These are phyloP conservation scores for Chelonus insularis DNA, from an alignment of 1,140 invertebrate genomes.

Conservation along the genomic window DNA sequence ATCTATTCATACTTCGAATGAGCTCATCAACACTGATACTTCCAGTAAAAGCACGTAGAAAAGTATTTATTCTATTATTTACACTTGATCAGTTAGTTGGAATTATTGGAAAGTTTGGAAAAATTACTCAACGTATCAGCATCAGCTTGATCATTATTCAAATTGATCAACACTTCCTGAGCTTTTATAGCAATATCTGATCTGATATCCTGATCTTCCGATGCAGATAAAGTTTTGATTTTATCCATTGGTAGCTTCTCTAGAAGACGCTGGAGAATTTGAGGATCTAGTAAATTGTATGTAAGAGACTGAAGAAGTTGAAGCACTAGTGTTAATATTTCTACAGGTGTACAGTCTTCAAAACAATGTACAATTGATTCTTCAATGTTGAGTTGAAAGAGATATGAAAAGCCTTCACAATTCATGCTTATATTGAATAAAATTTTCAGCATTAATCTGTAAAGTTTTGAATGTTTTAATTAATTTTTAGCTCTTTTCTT, in stretches of 20 bases:
- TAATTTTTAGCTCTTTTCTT: too few species aligned
- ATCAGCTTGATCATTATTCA: constrained; percentile 1
- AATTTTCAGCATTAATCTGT: constrained; percentile 49
- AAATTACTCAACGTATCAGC: background rate
- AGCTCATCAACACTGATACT: too few species aligned
- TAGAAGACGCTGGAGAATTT: constrained; percentile 24
- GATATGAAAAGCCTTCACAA: constrained; percentile 40
- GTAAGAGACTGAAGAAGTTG: constrained; percentile 50
- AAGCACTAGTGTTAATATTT: constrained; percentile 43
- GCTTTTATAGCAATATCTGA: background rate
- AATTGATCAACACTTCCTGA: background rate
- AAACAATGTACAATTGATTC: constrained; percentile 38
- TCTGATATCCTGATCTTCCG: constrained; percentile 2
- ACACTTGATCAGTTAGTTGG: too few species aligned
- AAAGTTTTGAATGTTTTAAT: too few species aligned
- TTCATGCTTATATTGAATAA: constrained; percentile 55
- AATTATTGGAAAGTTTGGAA: too few species aligned
- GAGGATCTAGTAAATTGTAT: constrained; percentile 37
- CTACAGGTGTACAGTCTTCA: constrained; percentile 31
- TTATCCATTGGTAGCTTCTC: constrained; percentile 37
- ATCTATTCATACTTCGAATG: too few species aligned
- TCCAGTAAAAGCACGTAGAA: background rate
- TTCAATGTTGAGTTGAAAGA: constrained; percentile 40
- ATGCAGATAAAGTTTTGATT: constrained; percentile 34
- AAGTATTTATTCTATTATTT: background rate